phyloP scores from a whole-genome alignment of 2,113 vertebrate genomes.

The Lepus americanus region DNA sequence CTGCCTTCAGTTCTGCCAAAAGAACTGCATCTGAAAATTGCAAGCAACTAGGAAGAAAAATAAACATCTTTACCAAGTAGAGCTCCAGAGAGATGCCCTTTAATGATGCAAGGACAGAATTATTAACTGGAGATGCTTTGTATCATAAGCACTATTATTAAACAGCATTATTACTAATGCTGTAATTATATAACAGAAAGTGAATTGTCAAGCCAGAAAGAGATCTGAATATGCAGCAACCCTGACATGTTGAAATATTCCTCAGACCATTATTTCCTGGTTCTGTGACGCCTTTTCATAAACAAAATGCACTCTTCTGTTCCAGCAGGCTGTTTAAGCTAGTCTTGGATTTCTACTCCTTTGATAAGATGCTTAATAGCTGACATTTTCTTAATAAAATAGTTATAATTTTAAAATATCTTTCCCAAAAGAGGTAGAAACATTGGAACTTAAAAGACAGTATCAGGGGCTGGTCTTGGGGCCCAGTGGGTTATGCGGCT shows the following conservation, averaged over 20 bases:
- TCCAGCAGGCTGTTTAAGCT: background rate
- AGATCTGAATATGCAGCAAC: background rate
- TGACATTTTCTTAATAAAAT: background rate
- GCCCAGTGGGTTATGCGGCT: too few species aligned
- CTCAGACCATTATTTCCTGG: slow-evolving; percentile 19
- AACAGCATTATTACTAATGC: background rate
- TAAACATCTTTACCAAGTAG: background rate
- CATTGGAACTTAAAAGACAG: background rate
- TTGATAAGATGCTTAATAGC: background rate
- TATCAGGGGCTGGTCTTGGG: too few species aligned
- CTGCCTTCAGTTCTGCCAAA: background rate
- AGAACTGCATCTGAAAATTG: slow-evolving; percentile 24
- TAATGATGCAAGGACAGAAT: background rate
- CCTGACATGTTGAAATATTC: slow-evolving; percentile 42
- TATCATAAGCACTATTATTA: background rate
- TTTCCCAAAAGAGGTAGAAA: background rate
- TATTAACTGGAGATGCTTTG: background rate
- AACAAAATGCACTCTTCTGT: background rate
- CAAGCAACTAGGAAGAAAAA: background rate
- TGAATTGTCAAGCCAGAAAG: background rate
- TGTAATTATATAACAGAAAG: slow-evolving; percentile 21
- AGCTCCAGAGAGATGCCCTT: background rate
- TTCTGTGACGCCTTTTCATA: background rate
- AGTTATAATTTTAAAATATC: slow-evolving; percentile 2
- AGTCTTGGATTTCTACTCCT: background rate